Conservation (phyloP, 1,140 invertebrate genomes). For the Ceratina australensis region DNA sequence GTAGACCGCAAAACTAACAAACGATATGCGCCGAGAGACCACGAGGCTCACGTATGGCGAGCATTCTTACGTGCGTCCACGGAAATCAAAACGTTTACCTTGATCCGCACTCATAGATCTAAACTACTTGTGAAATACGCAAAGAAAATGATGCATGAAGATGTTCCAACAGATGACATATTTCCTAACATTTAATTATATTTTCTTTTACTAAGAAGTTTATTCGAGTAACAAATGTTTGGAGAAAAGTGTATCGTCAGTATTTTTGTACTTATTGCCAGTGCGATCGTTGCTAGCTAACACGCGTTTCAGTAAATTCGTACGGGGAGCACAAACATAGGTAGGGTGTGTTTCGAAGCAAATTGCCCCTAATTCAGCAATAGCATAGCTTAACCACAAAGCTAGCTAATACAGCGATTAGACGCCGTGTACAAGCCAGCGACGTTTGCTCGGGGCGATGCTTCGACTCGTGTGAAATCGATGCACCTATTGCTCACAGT, state of each 20-base stretch:
- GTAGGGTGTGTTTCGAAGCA: slow-evolving; percentile 60
- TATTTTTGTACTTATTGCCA: neutral
- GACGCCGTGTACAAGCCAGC: slow-evolving; percentile 66
- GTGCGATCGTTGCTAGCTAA: neutral
- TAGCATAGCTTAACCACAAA: slow-evolving; percentile 72
- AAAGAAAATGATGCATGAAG: too few species aligned
- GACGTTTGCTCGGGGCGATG: slow-evolving; percentile 60
- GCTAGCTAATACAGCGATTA: slow-evolving; percentile 74
- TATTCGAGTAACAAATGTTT: neutral
- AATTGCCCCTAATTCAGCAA: slow-evolving; percentile 72
- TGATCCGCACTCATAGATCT: neutral
- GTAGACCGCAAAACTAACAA: slow-evolving; percentile 75
- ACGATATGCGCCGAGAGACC: slow-evolving; percentile 68
- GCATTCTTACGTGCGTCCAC: slow-evolving; percentile 20
- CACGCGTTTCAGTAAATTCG: slow-evolving; percentile 32
- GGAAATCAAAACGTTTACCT: slow-evolving; percentile 1
- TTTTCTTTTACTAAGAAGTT: neutral
- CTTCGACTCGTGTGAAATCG: slow-evolving; percentile 64
- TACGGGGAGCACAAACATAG: slow-evolving; percentile 43
- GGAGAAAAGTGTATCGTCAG: neutral
- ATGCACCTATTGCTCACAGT: slow-evolving; percentile 58
- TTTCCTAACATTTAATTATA: neutral
- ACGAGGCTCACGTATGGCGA: slow-evolving; percentile 39
- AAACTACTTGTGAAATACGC: neutral
- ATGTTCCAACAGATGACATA: too few species aligned